Evolutionary conservation across 2,797 vertebrate species (phyloP), one percentile per base, ranked within the genome.

Genomic region (Eidolon dupreanum): DNA sequence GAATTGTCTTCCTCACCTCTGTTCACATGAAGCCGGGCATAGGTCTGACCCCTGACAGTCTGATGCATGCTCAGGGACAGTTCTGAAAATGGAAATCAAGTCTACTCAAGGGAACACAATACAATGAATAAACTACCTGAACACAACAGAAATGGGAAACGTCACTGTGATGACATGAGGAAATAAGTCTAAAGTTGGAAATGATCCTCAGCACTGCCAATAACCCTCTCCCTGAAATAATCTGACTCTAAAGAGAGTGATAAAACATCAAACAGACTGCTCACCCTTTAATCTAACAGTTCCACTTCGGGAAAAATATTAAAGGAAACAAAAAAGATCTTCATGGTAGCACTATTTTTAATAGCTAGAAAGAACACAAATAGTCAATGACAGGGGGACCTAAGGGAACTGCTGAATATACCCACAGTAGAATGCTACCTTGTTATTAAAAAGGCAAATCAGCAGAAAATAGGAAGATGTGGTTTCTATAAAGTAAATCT

Each of bases 21-120:
- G 24, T 46, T 8, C 15, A 20, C 73, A 55, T n/a, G 19, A 84
- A 79, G 83, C 20, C 73, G 19, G 33, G 28, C 41, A 38, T 10
- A 41, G 41, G 53, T 17, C 78, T 51, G 55, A 63, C n/a, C 24
- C 46, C 0, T 0, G 33, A 38, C 0, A 9, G 49, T 22, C 31
- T 5, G 28, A 2, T 2, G 6, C 8, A 28, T 8, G 22, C 22
- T 65, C 28, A 6, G 49, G 59, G 26, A 28, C 61, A 61, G 51
- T n/a, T 59, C 38, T 16, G 41, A 53, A 87, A 86, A 41, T 1
- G 13, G 26, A 59, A 59, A 36, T 2, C 2, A 4, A 70, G 41
- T 19, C 63, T 59, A 15, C 91, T 8, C 0, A n/a, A 59, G 51
- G 78, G 41, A 55, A 2, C 41, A 38, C 0, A 6, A 59, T 3